These are phyloP conservation scores for Julus scandinavius DNA, from an alignment of 2,888 invertebrate genomes.

Conservation along the genomic window DNA sequence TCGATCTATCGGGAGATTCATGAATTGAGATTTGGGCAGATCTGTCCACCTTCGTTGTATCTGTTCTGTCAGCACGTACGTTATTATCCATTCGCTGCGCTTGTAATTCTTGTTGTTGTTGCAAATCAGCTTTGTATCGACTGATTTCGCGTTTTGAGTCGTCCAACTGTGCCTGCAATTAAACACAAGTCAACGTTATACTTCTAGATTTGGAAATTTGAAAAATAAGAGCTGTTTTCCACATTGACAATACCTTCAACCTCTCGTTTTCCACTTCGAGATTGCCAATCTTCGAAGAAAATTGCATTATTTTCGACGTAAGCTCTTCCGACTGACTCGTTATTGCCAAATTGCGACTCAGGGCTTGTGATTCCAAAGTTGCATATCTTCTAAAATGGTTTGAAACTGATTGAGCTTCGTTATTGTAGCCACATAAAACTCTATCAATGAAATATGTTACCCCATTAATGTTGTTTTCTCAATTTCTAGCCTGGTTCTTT, in stretches of 20 bases:
- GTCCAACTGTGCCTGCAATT: background rate
- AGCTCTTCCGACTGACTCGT: conserved; percentile 14
- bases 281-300: background rate
- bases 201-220: background rate
- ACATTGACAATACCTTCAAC: background rate
- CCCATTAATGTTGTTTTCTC: conserved; percentile 45
- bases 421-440: background rate
- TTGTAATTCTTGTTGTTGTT: background rate
- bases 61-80: background rate
- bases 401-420: background rate
- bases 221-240: background rate
- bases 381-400: conserved; percentile 27
- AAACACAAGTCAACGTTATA: background rate
- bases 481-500: conserved; percentile 41
- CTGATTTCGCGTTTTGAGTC: background rate
- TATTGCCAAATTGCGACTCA: conserved; percentile 4
- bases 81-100: background rate
- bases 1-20: background rate
- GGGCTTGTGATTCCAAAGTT: background rate
- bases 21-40: background rate
- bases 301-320: background rate
- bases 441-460: background rate
- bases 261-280: conserved; percentile 45
- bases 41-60: background rate
- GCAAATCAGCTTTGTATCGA: background rate